A percentile compares a stretch with the other conserved stretches of the same genome.
Conservation (phyloP, 1,140 invertebrate genomes). For the Drosophila tsacasi region DNA sequence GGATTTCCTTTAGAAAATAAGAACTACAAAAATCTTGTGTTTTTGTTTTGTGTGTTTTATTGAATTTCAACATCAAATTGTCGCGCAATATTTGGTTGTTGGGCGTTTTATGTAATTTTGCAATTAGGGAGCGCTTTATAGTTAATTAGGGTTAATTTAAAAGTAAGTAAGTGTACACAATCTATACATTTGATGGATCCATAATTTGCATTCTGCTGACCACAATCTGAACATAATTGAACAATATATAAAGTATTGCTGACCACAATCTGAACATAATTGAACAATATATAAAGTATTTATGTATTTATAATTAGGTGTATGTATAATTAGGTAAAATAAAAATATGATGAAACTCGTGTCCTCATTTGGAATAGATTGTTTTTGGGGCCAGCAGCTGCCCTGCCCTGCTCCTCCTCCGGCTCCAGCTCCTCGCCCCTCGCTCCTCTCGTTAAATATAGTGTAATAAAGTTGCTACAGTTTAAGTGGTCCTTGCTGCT, state of each 20-base stretch:
- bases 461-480: constrained; percentile 6
- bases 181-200: constrained; percentile 2
- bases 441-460: neutral
- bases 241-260: neutral
- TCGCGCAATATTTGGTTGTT: neutral
- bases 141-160: constrained; percentile 2
- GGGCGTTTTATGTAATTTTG: constrained; percentile 2
- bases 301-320: neutral
- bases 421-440: neutral
- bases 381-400: constrained; percentile 1
- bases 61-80: constrained; percentile 17
- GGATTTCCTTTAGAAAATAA: neutral
- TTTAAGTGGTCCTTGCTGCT: constrained; percentile 14
- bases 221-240: neutral
- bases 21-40: neutral
- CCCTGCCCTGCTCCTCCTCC: too few species aligned
- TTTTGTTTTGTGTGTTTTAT: neutral
- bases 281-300: neutral
- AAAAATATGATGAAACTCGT: neutral
- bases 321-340: neutral
- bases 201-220: neutral
- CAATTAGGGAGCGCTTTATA: neutral
- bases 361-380: constrained; percentile 5
- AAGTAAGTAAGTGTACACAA: neutral
- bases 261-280: neutral